Base-by-base conservation (phyloP, 2,113 vertebrate species). In the Lycaon pictus region DNA sequence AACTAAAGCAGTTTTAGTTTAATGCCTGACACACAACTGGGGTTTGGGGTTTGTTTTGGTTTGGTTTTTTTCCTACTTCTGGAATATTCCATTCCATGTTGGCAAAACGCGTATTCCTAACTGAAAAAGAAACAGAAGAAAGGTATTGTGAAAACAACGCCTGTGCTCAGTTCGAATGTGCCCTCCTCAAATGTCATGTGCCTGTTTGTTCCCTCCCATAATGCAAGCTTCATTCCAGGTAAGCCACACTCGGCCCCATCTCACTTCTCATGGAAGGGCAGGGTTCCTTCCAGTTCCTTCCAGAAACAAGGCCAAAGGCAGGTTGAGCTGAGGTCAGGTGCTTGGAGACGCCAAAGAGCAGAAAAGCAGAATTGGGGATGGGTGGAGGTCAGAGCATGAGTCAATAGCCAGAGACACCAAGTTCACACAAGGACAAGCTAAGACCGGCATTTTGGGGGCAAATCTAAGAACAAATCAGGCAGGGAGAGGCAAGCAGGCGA, bases 241-340 rank as follows among this genome's bases (percentile, higher is more conserved):
- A 69, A 81, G 48, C 32, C 55, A 10, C 37, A 6, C 37, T 60
- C 65, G 4, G 62, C 79, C 19, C 15, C 19, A 9, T 48, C 58
- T 65, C 37, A 51, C 80, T 58, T 56, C 65, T n/a, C n/a, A 16
- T 19, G 58, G 72, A 90, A 91, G 29, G 81, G 53, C 93, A 23
- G 12, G 25, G 32, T 43, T 80, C 84, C 69, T 87, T 69, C 94
- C 35, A 63, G 35, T 43, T 43, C 43, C 43, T 43, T 43, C 43
- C 43, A 69, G 86, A 90, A 88, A 74, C 60, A 92, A 88, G 79
- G 88, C 86, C 96, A 96, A 65, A 51, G 11, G 65, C 96, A 95
- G 93, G 96, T 95, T 98, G 98, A 98, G 77, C 93, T 88, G 88
- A 97, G 97, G 96, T 98, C 96, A 96, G 85, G 62, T 53, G 71